Base-by-base conservation (phyloP, 2,113 vertebrate species). In the Pseudorasbora parva region DNA sequence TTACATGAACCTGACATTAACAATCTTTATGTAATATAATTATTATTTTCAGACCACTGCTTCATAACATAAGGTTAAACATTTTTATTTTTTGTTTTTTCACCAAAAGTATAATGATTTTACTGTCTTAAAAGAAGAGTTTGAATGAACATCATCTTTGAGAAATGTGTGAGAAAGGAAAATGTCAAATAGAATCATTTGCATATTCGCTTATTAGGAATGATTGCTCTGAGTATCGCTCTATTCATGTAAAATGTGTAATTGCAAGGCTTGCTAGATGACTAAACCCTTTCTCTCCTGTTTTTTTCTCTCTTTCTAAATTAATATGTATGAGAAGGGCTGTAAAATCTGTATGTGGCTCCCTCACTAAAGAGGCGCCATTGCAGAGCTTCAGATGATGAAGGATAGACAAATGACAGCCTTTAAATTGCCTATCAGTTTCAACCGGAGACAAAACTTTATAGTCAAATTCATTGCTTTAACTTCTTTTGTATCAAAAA, bases 181-280 rank as follows among this genome's bases (percentile, higher is more conserved):
- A 85, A 87, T 73, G 82, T 84, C 86, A 87, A 81, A 73, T 54
- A 30, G 11, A 56, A 19, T 51, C 7, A 88, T 88, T 86, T 86
- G 84, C 84, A 85, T 88, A 81, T 83, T 80, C 47, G 76, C 85
- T 54, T 86, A 82, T 88, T 86, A 81, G 47, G 56, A 66, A 76
- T 86, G 84, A 88, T 84, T 84, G 82, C 84, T 49, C 73, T 87
- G 68, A 74, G 78, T 60, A 73, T 78, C 17, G 25, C 27, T 72
- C 81, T 81, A 77, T 87, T 83, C 62, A 84, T 54, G 81, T 68
- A 47, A 56, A 71, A 72, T 75, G 77, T 86, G 62, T 77, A 81
- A 81, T 88, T 86, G 62, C 81, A 72, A 21, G 79, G 43, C 49
- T 74, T 76, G 68, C 21, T 72, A 69, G 71, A 85, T 82, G 59